phyloP scores from a whole-genome alignment of 2,113 vertebrate species.

The Planiliza haematocheilus region DNA sequence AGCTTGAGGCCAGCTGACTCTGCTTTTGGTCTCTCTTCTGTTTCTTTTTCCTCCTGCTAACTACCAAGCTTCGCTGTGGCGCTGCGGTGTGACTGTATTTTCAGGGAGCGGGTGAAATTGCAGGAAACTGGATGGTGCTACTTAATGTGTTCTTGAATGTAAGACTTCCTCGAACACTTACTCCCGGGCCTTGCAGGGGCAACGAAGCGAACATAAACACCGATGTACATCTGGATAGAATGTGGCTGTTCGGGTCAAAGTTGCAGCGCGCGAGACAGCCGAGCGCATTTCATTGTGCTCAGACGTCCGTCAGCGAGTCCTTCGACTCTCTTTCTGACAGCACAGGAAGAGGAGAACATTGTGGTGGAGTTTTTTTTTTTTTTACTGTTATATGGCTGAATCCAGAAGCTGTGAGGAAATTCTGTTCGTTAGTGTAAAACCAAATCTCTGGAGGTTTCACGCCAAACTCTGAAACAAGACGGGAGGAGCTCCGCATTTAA shows the following conservation, averaged over 20 bases:
- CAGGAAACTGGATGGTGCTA: conserved; percentile 80
- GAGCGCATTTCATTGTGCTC: conserved; percentile 65
- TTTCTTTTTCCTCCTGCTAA: conserved; percentile 69
- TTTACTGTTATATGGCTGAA: conserved; percentile 40
- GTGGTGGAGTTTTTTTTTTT: conserved; percentile 41
- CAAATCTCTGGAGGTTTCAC: conserved; percentile 36
- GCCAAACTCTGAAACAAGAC: conserved; percentile 22
- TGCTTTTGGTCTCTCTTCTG: conserved; percentile 63
- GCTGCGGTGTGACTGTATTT: conserved; percentile 76
- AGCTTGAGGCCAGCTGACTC: conserved; percentile 59
- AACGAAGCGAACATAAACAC: conserved; percentile 70
- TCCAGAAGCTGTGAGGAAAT: conserved; percentile 46
- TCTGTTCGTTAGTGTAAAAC: conserved; percentile 55
- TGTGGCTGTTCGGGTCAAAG: conserved; percentile 75
- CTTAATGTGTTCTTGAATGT: conserved; percentile 81
- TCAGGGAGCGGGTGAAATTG: conserved; percentile 77
- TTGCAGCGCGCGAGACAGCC: conserved; percentile 57
- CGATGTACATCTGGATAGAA: conserved; percentile 73
- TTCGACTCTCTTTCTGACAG: conserved; percentile 18
- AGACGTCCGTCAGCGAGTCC: conserved; percentile 58
- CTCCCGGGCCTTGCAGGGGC: conserved; percentile 61
- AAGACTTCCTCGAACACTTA: conserved; percentile 80
- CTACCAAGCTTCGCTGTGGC: conserved; percentile 60
- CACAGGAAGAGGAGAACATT: conserved; percentile 34
- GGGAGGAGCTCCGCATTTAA: background rate